Evolutionary conservation across 2,797 vertebrate genomes (phyloP).

Genomic region (Argyrosomus regius): DNA sequence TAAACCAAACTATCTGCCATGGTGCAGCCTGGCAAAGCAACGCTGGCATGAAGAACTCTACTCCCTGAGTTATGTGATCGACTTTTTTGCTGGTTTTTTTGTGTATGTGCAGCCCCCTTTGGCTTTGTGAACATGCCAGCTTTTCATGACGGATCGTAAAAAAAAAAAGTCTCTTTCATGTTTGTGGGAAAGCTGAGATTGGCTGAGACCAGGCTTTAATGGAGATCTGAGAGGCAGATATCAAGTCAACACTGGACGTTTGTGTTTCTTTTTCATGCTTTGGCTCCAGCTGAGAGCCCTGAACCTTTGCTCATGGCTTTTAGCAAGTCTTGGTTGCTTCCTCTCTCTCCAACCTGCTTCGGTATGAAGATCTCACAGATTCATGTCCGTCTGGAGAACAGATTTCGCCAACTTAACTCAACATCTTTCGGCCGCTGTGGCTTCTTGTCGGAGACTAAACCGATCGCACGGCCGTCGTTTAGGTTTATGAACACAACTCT

Average conservation of each 20-base stretch:
- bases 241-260: constrained; percentile 60
- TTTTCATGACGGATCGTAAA: constrained; percentile 67
- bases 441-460: background rate
- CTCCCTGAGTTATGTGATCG: constrained; percentile 5
- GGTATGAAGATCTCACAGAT: background rate
- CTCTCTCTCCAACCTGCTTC: background rate
- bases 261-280: constrained; percentile 33
- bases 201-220: constrained; percentile 79
- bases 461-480: background rate
- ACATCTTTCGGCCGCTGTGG: background rate
- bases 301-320: constrained; percentile 44
- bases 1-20: constrained; percentile 33
- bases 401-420: background rate
- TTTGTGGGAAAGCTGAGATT: constrained; percentile 81
- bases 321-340: constrained; percentile 9
- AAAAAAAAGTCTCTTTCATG: constrained; percentile 74
- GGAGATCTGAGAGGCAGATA: constrained; percentile 81
- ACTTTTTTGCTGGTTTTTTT: constrained; percentile 19
- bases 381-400: background rate
- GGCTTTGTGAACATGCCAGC: constrained; percentile 58
- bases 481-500: constrained; percentile 25
- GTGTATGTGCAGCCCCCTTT: constrained; percentile 5
- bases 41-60: constrained; percentile 2
- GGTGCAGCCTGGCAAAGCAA: constrained; percentile 7
- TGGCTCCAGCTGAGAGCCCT: constrained; percentile 49